Conservation (phyloP, 2,888 invertebrate species). For the Melipona bicolor region DNA sequence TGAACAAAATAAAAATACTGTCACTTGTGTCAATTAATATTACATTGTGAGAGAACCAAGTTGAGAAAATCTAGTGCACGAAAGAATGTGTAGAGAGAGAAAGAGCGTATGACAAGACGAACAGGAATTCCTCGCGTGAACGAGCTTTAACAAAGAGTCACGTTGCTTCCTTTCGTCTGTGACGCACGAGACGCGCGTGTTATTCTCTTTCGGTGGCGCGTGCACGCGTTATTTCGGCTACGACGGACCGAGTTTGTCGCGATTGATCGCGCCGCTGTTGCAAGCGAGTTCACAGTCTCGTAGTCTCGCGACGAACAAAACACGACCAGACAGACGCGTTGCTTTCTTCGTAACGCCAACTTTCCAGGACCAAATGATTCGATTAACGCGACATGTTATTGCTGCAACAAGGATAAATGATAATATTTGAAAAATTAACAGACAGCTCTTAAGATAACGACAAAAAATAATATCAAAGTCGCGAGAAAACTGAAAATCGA, state of each 20-base stretch:
- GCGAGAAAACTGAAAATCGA: too few species aligned
- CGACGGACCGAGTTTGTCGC: constrained; percentile 1
- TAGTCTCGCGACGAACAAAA: background rate
- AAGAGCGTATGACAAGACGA: background rate
- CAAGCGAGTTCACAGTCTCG: background rate
- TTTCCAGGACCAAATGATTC: background rate
- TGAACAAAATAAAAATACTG: too few species aligned
- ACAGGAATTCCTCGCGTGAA: constrained; percentile 19
- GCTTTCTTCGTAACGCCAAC: background rate
- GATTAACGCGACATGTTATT: background rate
- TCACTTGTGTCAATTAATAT: too few species aligned
- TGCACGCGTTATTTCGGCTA: constrained; percentile 39
- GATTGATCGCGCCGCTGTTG: constrained; percentile 19
- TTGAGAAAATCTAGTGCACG: background rate
- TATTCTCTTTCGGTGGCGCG: constrained; percentile 28
- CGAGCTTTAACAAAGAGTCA: constrained; percentile 27
- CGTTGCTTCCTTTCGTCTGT: constrained; percentile 26
- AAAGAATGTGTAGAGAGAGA: background rate
- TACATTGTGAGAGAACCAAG: too few species aligned
- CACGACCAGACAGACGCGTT: background rate
- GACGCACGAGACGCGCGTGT: constrained; percentile 21
- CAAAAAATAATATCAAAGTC: too few species aligned
- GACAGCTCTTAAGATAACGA: too few species aligned
- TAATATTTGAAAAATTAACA: too few species aligned
- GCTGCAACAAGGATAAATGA: background rate